Percentiles rank a stretch among this genome's conserved stretches.
phyloP scores from a whole-genome alignment of 2,797 vertebrate species.

The Ctenopoma kingsleyae region DNA sequence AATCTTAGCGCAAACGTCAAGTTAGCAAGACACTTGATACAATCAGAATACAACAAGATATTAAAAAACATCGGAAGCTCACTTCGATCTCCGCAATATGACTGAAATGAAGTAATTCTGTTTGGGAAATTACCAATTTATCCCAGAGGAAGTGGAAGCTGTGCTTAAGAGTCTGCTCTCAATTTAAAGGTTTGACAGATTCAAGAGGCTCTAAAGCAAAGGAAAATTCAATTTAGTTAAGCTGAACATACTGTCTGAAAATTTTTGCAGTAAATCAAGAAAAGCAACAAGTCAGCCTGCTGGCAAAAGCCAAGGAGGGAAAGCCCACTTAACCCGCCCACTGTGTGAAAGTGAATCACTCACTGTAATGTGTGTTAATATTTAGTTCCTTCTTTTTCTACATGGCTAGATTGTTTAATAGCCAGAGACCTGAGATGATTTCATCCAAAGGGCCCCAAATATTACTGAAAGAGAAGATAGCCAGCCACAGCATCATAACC shows the following conservation, averaged over 20 bases:
- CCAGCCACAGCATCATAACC: neutral
- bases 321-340: neutral
- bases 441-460: conserved; percentile 2
- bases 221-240: conserved; percentile 38
- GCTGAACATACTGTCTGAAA: conserved; percentile 16
- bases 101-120: conserved; percentile 42
- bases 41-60: conserved; percentile 27
- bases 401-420: neutral
- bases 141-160: conserved; percentile 31
- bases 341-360: conserved; percentile 6
- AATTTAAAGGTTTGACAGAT: conserved; percentile 51
- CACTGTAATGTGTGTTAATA: neutral
- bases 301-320: conserved; percentile 11
- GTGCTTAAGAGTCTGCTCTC: conserved; percentile 16
- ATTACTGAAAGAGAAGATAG: neutral
- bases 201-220: conserved; percentile 23
- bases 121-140: conserved; percentile 36
- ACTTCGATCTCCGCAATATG: conserved; percentile 12
- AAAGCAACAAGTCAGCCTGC: neutral
- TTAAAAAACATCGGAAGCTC: neutral
- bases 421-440: neutral
- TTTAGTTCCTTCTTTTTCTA: conserved; percentile 14
- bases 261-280: conserved; percentile 8
- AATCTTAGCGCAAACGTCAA: conserved; percentile 36
- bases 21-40: conserved; percentile 26